These are phyloP conservation scores for Cyprinella venusta DNA, from an alignment of 2,797 vertebrate species.

Conservation along the genomic window DNA sequence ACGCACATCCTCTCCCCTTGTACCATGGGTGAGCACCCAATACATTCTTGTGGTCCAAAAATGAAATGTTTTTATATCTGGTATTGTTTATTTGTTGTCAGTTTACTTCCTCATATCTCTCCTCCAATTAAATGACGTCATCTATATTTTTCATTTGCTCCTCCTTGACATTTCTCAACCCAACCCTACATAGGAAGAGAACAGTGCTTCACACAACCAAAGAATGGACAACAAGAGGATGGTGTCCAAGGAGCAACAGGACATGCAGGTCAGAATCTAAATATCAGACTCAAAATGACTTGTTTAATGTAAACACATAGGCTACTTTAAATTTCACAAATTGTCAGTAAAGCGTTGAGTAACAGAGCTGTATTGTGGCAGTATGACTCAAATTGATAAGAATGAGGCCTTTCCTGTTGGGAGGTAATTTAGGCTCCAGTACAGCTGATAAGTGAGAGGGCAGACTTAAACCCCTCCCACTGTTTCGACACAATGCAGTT, in stretches of 20 bases:
- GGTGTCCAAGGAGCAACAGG: conserved; percentile 87
- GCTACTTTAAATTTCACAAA: not conserved
- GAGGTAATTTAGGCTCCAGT: conserved; percentile 27
- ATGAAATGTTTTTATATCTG: not conserved
- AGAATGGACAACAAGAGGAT: conserved; percentile 89
- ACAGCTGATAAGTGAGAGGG: conserved; percentile 11
- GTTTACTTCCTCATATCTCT: conserved; percentile 1
- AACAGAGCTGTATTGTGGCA: conserved; percentile 14
- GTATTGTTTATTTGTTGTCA: not conserved
- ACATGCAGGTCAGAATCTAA: conserved; percentile 84
- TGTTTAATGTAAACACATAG: not conserved
- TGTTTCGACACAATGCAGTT: not conserved
- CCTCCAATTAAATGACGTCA: not conserved
- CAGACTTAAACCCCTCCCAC: conserved; percentile 1
- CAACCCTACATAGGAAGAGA: conserved; percentile 82
- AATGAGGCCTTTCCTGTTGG: conserved; percentile 50
- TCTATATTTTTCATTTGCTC: conserved; percentile 6
- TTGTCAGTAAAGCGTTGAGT: conserved; percentile 15
- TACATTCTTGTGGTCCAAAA: not conserved
- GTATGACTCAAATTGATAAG: conserved; percentile 42
- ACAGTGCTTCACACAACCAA: conserved; percentile 86
- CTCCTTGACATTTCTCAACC: not conserved
- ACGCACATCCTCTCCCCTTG: conserved; percentile 81
- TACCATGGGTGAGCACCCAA: conserved; percentile 82
- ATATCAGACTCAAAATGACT: not conserved